Conservation (phyloP, 2,113 vertebrate species). For the Ibidorhyncha struthersii region DNA sequence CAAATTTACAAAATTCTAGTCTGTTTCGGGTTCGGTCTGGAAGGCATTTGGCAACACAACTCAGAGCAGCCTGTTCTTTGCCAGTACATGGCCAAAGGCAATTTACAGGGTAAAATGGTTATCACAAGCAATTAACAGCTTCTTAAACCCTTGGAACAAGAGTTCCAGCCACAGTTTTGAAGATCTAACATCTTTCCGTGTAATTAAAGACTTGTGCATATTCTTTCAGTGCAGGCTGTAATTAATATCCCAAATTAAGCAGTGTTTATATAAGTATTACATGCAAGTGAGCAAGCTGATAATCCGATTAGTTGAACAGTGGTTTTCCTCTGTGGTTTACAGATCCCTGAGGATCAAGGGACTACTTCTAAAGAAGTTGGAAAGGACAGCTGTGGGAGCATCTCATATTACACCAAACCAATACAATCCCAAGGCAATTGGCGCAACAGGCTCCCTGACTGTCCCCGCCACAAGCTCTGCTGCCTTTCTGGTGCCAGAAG, state of each 20-base stretch:
- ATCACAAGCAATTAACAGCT: conserved; percentile 1
- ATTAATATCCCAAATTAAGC: conserved; percentile 44
- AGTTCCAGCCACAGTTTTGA: neutral
- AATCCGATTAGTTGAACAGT: conserved; percentile 28
- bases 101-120: neutral
- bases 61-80: neutral
- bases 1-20: neutral
- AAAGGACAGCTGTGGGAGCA: neutral
- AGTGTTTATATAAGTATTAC: conserved; percentile 21
- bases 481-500: neutral
- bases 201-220: conserved; percentile 9
- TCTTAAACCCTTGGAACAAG: neutral
- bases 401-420: conserved; percentile 8
- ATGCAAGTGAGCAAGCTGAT: conserved; percentile 22
- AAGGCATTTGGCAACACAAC: neutral
- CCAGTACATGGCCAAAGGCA: neutral
- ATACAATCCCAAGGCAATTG: neutral
- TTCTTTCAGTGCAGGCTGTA: neutral
- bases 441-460: neutral
- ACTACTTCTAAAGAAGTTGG: neutral
- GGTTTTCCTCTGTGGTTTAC: conserved; percentile 32
- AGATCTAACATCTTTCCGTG: neutral
- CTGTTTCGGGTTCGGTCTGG: neutral
- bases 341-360: conserved; percentile 16
- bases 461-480: neutral